These are phyloP conservation scores for Danionella dracula DNA, from an alignment of 2,797 vertebrate species.

Conservation along the genomic window DNA sequence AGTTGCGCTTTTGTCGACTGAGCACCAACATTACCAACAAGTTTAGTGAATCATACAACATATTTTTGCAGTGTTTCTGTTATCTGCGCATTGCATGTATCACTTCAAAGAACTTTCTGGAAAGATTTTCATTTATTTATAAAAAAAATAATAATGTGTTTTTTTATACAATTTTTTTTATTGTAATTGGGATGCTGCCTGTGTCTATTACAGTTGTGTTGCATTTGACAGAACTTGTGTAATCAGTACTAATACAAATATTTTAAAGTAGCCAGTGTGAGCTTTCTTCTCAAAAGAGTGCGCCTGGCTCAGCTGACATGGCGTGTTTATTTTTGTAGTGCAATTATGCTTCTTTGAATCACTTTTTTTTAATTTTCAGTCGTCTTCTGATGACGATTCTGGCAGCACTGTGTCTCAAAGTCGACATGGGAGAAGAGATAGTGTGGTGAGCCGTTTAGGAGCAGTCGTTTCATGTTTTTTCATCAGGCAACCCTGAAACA, in stretches of 20 bases:
- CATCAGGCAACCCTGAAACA: background rate
- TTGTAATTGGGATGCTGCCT: background rate
- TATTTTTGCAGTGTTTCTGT: no score
- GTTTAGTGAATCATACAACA: no score
- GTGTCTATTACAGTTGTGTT: background rate
- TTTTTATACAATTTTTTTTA: background rate
- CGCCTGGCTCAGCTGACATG: no score
- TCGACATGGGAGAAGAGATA: slow-evolving; percentile 72
- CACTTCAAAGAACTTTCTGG: no score
- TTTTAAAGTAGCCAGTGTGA: no score
- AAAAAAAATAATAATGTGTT: background rate
- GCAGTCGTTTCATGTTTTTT: background rate
- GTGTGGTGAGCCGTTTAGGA: slow-evolving; percentile 73
- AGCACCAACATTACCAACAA: no score
- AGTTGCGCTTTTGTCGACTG: no score
- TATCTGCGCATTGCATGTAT: no score
- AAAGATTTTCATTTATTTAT: background rate
- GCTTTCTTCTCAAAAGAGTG: no score
- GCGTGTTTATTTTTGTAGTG: no score
- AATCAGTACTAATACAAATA: background rate
- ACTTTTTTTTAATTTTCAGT: slow-evolving; percentile 59
- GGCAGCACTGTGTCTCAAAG: slow-evolving; percentile 77
- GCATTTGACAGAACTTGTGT: background rate
- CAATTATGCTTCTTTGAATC: background rate
- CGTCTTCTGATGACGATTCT: slow-evolving; percentile 74